Conservation (phyloP, 2,888 invertebrate species). For the Sipunculus nudus region DNA sequence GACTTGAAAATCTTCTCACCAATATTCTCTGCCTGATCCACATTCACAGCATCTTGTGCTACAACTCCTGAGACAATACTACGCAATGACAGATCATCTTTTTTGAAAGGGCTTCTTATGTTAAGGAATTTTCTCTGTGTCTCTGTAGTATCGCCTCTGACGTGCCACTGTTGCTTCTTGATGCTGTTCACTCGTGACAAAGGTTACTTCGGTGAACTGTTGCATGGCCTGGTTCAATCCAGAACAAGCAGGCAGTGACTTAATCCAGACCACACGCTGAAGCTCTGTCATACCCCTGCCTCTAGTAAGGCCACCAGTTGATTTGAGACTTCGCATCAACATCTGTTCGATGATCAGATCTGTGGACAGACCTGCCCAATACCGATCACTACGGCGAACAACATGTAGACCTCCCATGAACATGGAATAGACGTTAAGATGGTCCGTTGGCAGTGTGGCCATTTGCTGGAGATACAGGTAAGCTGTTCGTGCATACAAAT, state of each 20-base stretch:
- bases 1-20: conserved; percentile 29
- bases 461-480: neutral
- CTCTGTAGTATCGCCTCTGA: conserved; percentile 25
- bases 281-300: conserved; percentile 6
- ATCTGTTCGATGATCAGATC: conserved; percentile 1
- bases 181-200: conserved; percentile 15
- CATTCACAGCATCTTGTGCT: conserved; percentile 34
- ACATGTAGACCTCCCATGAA: conserved; percentile 12
- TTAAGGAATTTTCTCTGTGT: conserved; percentile 23
- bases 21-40: conserved; percentile 27
- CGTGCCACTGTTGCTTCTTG: conserved; percentile 15
- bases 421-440: conserved; percentile 16
- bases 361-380: conserved; percentile 4
- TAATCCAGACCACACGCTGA: conserved; percentile 20
- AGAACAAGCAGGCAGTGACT: conserved; percentile 26
- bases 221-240: conserved; percentile 25
- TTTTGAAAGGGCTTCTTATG: conserved; percentile 33
- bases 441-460: conserved; percentile 9
- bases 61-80: conserved; percentile 40
- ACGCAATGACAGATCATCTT: conserved; percentile 8
- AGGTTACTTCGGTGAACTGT: neutral
- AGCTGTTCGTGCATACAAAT: neutral
- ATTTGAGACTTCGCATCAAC: conserved; percentile 7
- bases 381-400: neutral
- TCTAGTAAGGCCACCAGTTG: conserved; percentile 1